Evolutionary conservation across 2,888 invertebrate genomes (phyloP).

Genomic region (Yponomeuta sedellus): DNA sequence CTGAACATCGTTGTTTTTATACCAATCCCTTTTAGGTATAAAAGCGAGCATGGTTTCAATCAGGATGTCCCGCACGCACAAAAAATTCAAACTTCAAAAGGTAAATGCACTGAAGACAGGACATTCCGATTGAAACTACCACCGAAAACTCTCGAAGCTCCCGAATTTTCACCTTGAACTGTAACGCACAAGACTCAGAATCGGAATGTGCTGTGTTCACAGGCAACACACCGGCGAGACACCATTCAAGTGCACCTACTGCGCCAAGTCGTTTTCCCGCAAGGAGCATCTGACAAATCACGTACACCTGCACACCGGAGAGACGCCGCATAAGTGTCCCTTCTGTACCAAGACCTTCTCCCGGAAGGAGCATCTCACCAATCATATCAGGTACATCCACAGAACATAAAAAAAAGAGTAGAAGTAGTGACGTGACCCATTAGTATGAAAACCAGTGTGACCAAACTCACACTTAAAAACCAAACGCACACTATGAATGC

Average conservation of each 20-base stretch:
- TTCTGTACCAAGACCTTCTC: conserved; percentile 85
- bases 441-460: no score
- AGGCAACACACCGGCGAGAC: conserved; percentile 89
- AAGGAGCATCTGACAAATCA: conserved; percentile 93
- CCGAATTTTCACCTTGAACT: background rate
- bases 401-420: no score
- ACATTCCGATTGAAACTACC: conserved; percentile 1
- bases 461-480: no score
- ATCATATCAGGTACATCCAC: conserved; percentile 74
- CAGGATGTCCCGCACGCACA: background rate
- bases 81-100: background rate
- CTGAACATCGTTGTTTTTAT: no score
- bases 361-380: conserved; percentile 83
- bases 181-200: background rate
- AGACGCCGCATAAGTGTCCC: conserved; percentile 84
- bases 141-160: background rate
- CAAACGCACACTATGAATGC: no score
- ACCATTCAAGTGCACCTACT: conserved; percentile 86
- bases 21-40: background rate
- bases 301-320: conserved; percentile 84
- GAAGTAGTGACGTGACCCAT: no score
- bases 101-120: background rate
- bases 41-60: background rate
- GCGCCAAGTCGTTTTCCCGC: conserved; percentile 78
- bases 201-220: conserved; percentile 22